phyloP scores from a whole-genome alignment of 2,888 invertebrate species.

The Sarcophaga carnaria region DNA sequence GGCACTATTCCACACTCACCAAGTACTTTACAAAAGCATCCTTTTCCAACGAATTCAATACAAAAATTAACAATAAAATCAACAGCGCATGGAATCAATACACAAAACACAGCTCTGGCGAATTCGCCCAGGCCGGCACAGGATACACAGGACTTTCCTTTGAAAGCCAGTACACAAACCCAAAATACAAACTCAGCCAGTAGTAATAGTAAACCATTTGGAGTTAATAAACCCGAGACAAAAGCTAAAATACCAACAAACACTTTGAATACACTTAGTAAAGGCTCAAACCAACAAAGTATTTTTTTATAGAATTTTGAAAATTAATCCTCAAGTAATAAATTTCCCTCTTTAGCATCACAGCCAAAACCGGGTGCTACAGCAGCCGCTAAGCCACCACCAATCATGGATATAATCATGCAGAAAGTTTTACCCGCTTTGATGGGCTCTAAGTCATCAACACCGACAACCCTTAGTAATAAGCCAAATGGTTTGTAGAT shows the following conservation, averaged over 20 bases:
- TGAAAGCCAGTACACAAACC: background rate
- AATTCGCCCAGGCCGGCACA: background rate
- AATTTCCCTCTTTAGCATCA: background rate
- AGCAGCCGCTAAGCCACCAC: constrained; percentile 34
- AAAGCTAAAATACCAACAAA: background rate
- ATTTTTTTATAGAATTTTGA: background rate
- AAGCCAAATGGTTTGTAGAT: constrained; percentile 45
- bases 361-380: background rate
- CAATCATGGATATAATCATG: constrained; percentile 59
- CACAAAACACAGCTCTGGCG: constrained; percentile 20
- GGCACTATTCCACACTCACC: background rate
- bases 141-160: background rate
- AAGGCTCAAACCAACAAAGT: constrained; percentile 52
- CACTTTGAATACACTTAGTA: constrained; percentile 24
- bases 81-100: constrained; percentile 7
- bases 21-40: background rate
- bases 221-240: constrained; percentile 12
- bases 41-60: background rate
- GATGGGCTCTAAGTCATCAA: constrained; percentile 30
- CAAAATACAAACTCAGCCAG: constrained; percentile 16
- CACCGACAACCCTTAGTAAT: constrained; percentile 26
- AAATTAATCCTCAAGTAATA: background rate
- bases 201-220: constrained; percentile 18
- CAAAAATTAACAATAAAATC: background rate
- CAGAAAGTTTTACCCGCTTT: constrained; percentile 57